Base-by-base conservation (phyloP, 2,797 vertebrate genomes). In the Phylloscopus collybita region DNA sequence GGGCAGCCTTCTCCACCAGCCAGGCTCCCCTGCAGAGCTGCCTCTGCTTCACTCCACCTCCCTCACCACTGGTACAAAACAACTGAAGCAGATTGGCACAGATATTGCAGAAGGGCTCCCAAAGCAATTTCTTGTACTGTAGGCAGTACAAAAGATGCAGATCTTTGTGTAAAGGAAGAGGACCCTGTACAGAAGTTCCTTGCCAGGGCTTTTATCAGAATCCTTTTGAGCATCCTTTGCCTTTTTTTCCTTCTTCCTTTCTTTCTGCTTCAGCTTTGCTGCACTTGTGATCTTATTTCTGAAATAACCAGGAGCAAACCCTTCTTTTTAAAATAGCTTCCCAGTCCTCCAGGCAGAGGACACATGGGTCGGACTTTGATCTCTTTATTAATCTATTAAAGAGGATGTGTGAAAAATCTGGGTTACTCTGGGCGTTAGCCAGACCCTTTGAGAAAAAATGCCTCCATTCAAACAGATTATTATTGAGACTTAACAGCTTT, bases 371-470 rank as follows among this genome's bases (percentile, higher is more conserved):
- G 2, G 80, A 59, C 92, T 95, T 93, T 94, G 80, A 94, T 94
- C 92, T 93, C 78, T 91, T 78, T 92, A 90, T 95, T 94, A 88
- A 88, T 92, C 88, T 84, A 16, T 76, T 90, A 45, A 86, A 88
- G 59, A 88, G 64, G 27, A 67, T 65, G 71, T 94, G 72, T 45
- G 67, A 76, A 88, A 94, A 90, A 95, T 95, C 88, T 94, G 67
- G 67, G 86, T 94, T 95, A 90, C 80, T 73, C 70, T 64, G 60
- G 71, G 88, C 62, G 29, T 90, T 86, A 74, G 23, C 42, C 50
- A 73, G 66, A 57, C 40, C 56, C 60, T 88, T 88, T 81, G 60
- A 82, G 79, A 22, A 91, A 64, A 92, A 75, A 13, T 21, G 30
- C 16, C 64, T 86, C 57, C 0, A 1, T 82, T 34, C 26, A 88